Percentiles rank a stretch among this genome's conserved stretches.
Evolutionary conservation across 1,140 invertebrate species (phyloP).

Genomic region (Aradophagus sp.): DNA sequence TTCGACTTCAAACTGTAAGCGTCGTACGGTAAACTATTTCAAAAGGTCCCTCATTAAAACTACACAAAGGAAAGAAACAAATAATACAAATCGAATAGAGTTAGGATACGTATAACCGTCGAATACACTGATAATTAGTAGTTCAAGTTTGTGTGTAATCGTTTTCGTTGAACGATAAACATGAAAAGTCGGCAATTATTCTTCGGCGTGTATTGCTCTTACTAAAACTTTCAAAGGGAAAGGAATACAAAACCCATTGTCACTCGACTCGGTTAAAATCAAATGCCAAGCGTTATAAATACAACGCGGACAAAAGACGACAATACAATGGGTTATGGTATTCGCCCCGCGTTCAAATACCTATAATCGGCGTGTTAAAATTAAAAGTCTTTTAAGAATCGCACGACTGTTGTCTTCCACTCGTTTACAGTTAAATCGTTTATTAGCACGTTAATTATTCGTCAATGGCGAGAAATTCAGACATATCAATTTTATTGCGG

Average conservation of each 20-base stretch:
- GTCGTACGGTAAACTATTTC: too few species aligned
- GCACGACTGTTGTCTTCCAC: too few species aligned
- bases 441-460: too few species aligned
- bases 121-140: slow-evolving; percentile 33
- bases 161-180: slow-evolving; percentile 19
- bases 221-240: slow-evolving; percentile 45
- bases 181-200: slow-evolving; percentile 47
- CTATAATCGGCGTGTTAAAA: too few species aligned
- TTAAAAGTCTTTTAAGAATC: too few species aligned
- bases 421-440: too few species aligned
- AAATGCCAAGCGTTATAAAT: slow-evolving; percentile 32
- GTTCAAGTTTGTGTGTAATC: slow-evolving; percentile 30
- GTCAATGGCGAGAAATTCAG: too few species aligned
- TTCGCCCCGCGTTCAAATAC: slow-evolving; percentile 15
- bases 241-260: slow-evolving; percentile 47
- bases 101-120: not conserved
- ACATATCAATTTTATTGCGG: too few species aligned
- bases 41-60: too few species aligned
- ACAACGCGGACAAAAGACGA: slow-evolving; percentile 22
- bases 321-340: slow-evolving; percentile 6
- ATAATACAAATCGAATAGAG: slow-evolving; percentile 3
- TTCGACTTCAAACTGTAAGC: too few species aligned
- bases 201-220: slow-evolving; percentile 16
- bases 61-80: too few species aligned
- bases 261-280: slow-evolving; percentile 36